Evolutionary conservation across 2,113 vertebrate species (phyloP), one percentile per base, ranked within the genome.

Genomic region (Gasterosteus nipponicus): DNA sequence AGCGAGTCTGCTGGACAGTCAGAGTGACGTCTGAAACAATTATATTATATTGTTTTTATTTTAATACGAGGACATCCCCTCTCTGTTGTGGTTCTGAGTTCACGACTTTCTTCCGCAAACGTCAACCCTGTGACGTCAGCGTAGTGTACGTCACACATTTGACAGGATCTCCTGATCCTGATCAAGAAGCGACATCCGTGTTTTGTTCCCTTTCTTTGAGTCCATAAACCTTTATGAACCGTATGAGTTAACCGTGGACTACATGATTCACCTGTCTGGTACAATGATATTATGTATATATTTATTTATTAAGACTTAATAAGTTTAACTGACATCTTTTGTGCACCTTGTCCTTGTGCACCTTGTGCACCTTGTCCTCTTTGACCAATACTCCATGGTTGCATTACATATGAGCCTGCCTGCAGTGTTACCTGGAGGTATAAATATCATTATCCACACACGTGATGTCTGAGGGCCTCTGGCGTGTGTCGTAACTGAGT

Each of bases 101-200:
- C 70, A 16, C 42, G 3, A 22, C 39, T 15, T 3, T 22, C 87
- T 92, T 93, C 92, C 92, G 92, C 75, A 87, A 76, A 82, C 92
- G 92, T 93, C 90, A 88, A 8, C 56, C 39, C 2, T 8, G 54
- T 84, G 89, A 90, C 91, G 92, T 87, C 57, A 14, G 19, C 4
- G 2, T 2, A 6, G 2, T 8, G 0, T n/a, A 80, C 83, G 84
- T 87, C 81, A 87, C 58, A 18, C 10, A 18, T 16, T 14, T 2
- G 69, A 46, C 61, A 67, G 49, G 78, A 78, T 54, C 2, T 22
- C 39, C 16, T 44, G 10, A 31, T 18, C 22, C 22, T 49, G 42
- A 58, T 47, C 51, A 15, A 22, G 6, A 11, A 49, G 39, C n/a
- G 60, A 10, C 35, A 64, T 10, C 11, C 14, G 6, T 14, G 19